Evolutionary conservation across 2,113 vertebrate genomes (phyloP).

Genomic region (Tachuris rubrigastra): DNA sequence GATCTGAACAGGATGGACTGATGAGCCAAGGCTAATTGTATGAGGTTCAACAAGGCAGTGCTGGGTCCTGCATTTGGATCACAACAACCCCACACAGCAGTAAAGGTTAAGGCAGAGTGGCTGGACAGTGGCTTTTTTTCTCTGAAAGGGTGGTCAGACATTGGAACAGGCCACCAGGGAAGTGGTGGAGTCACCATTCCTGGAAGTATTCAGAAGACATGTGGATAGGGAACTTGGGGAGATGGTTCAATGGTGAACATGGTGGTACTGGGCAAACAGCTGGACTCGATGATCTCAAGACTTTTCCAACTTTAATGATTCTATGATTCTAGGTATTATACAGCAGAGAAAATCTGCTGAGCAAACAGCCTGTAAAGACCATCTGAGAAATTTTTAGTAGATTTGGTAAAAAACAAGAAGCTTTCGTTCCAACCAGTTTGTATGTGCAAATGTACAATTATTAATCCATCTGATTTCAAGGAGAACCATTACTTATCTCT

Average conservation of each 20-base stretch:
- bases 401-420: not conserved
- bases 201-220: not conserved
- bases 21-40: not conserved
- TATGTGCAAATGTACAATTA: not conserved
- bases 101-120: not conserved
- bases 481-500: not conserved
- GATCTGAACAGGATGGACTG: not conserved
- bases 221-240: not conserved
- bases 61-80: not conserved
- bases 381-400: not conserved
- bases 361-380: not conserved
- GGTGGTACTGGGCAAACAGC: not conserved
- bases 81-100: not conserved
- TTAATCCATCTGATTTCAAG: not conserved
- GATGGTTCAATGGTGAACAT: not conserved
- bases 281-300: rapidly evolving
- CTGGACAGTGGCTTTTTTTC: not conserved
- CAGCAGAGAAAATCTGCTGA: not conserved
- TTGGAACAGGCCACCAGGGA: not conserved
- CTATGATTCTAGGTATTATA: not conserved
- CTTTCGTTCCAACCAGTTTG: not conserved
- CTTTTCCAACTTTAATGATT: not conserved
- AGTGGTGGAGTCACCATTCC: not conserved
- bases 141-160: not conserved
- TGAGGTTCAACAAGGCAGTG: not conserved